These are phyloP conservation scores for Drosophila incognita DNA, from an alignment of 2,888 invertebrate species.

Conservation along the genomic window DNA sequence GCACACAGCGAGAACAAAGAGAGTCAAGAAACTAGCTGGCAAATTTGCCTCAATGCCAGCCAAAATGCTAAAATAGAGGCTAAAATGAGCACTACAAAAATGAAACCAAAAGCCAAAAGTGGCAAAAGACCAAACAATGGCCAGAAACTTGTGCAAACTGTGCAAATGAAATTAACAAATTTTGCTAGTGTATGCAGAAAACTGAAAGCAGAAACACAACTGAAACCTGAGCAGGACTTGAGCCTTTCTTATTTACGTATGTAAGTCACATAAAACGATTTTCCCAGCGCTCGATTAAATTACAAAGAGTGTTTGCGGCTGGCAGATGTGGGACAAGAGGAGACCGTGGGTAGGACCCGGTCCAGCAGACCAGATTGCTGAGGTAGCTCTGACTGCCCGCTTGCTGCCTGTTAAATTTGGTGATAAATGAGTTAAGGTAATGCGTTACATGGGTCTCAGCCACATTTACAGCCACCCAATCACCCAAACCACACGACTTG, in stretches of 20 bases:
- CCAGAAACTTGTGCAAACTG: slow-evolving; percentile 69
- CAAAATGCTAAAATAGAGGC: slow-evolving; percentile 14
- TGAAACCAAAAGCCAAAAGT: slow-evolving; percentile 19
- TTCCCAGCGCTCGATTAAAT: slow-evolving; percentile 69
- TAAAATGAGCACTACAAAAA: slow-evolving; percentile 21
- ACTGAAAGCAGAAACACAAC: not conserved
- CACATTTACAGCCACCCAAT: slow-evolving; percentile 12
- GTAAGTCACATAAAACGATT: slow-evolving; percentile 79
- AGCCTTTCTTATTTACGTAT: slow-evolving; percentile 70
- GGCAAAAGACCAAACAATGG: slow-evolving; percentile 47
- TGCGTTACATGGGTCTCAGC: slow-evolving; percentile 66
- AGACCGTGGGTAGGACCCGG: not conserved
- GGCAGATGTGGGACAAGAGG: not conserved
- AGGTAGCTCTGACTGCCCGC: slow-evolving; percentile 6
- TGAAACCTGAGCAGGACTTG: slow-evolving; percentile 9
- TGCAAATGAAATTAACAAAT: slow-evolving; percentile 77
- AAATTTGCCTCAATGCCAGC: slow-evolving; percentile 13
- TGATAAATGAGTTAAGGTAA: slow-evolving; percentile 79
- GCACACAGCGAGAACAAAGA: slow-evolving; percentile 1
- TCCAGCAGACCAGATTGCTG: not conserved
- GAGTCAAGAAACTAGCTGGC: slow-evolving; percentile 9
- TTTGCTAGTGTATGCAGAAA: slow-evolving; percentile 72
- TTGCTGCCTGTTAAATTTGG: slow-evolving; percentile 67
- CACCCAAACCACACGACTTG: slow-evolving; percentile 1
- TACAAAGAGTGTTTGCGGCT: slow-evolving; percentile 14